Base-by-base conservation (phyloP, 2,113 vertebrate genomes). In the Chionis minor region DNA sequence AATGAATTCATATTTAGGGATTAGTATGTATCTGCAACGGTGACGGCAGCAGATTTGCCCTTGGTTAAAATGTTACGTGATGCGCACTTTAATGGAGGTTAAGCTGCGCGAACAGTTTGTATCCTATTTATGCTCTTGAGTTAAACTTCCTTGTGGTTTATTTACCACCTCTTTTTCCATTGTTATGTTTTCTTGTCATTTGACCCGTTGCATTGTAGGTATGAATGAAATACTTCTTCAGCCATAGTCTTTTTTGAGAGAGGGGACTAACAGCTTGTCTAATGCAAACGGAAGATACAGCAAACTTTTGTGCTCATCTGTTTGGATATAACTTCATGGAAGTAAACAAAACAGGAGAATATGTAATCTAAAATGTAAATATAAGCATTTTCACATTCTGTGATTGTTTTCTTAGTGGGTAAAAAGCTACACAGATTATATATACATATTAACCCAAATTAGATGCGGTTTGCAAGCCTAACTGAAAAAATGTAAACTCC, bases 71-170 rank as follows among this genome's bases (percentile, higher is more conserved):
- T 16, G 38, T 28, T 65, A 51, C 23, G 9, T 12, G 65, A 12
- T 33, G 17, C 2, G 1, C 32, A 35, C 14, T 58, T 75, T 3
- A 49, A 4, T 42, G 52, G 35, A 45, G 47, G 6, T 42, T 49
- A 74, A 74, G 24, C n/a, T 59, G 66, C 62, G 27, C 20, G 45
- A 47, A 75, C 35, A 11, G 3, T 59, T 90, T 35, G 15, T 28
- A 38, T 79, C 47, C 22, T 23, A 26, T 52, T 72, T 67, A 21
- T 30, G 23, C 6, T 2, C 33, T 45, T 0, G 0, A 2, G 4
- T 38, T 69, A 55, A 78, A 27, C 23, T 77, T 66, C 21, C 16
- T 47, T 63, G 35, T 30, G 42, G 14, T 45, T 81, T 59, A 9
- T 56, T 91, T 74, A 16, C 45, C 35, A 24, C 14, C 49, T 63